phyloP scores from a whole-genome alignment of 1,140 invertebrate genomes.

The Venustaconcha ellipsiformis region DNA sequence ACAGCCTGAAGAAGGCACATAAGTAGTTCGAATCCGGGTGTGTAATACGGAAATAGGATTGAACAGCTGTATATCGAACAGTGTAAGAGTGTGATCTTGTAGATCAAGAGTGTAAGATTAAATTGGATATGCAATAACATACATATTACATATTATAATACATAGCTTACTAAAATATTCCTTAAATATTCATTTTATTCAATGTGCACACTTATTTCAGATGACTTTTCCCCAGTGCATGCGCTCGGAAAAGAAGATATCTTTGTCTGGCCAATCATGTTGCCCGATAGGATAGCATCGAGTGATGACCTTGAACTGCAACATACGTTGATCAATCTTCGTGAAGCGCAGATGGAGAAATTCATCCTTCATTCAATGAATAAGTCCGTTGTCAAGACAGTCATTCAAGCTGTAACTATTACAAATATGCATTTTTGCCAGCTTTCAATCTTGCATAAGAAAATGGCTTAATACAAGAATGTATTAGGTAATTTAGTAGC shows the following conservation, averaged over 20 bases:
- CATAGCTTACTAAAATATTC: too few relatives aligned
- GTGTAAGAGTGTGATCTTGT: too few relatives aligned
- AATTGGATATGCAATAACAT: too few relatives aligned
- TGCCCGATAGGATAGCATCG: slow-evolving; percentile 44
- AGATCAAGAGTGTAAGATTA: too few relatives aligned
- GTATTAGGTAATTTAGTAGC: too few relatives aligned
- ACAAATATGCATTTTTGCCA: neutral
- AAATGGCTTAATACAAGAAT: too few relatives aligned
- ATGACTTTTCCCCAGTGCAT: slow-evolving; percentile 60
- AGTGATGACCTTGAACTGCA: slow-evolving; percentile 40
- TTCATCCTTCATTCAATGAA: slow-evolving; percentile 61
- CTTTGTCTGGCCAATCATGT: slow-evolving; percentile 54
- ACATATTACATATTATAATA: too few relatives aligned
- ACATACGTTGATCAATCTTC: slow-evolving; percentile 48
- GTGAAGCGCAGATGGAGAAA: slow-evolving; percentile 48
- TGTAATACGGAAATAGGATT: too few relatives aligned
- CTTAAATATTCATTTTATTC: too few relatives aligned
- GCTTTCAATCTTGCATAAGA: neutral
- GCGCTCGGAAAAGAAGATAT: slow-evolving; percentile 41
- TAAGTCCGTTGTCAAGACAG: slow-evolving; percentile 47
- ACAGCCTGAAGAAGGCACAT: too few relatives aligned
- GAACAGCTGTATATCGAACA: too few relatives aligned
- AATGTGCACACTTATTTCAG: slow-evolving; percentile 30
- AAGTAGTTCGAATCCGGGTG: too few relatives aligned
- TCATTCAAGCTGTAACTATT: slow-evolving; percentile 51